phyloP scores from a whole-genome alignment of 2,113 vertebrate genomes.

The Trinectes maculatus region DNA sequence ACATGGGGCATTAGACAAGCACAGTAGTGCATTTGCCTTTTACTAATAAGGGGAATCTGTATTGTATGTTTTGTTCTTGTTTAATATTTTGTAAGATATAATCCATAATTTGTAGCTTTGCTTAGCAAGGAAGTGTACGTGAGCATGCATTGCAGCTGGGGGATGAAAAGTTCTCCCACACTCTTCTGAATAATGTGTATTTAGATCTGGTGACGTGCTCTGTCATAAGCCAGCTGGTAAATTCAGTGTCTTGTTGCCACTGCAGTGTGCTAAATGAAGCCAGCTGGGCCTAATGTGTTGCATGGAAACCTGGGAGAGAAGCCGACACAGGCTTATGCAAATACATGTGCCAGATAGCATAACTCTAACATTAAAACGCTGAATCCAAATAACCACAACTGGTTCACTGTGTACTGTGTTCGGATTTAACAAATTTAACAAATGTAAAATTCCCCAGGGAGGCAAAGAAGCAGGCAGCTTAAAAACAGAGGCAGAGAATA shows the following conservation, averaged over 20 bases:
- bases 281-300: conserved; percentile 40
- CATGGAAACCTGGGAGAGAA: conserved; percentile 39
- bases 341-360: conserved; percentile 32
- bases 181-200: conserved; percentile 7
- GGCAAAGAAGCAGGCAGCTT: background rate
- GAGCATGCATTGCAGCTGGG: conserved; percentile 10
- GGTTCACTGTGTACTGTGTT: background rate
- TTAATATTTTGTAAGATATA: background rate
- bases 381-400: conserved; percentile 37
- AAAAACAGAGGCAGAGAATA: conserved; percentile 9
- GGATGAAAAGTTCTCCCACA: conserved; percentile 7
- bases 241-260: conserved; percentile 9
- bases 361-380: conserved; percentile 38
- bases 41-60: background rate
- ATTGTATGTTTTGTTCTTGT: background rate
- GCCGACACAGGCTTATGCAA: background rate
- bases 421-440: background rate
- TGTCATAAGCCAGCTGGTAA: conserved; percentile 13
- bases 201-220: conserved; percentile 40
- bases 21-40: background rate
- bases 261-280: conserved; percentile 44
- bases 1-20: too few species aligned
- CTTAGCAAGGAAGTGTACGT: conserved; percentile 15
- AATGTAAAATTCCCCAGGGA: conserved; percentile 13
- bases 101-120: background rate